phyloP scores from a whole-genome alignment of 2,888 invertebrate genomes.

The Cotesia congregata region DNA sequence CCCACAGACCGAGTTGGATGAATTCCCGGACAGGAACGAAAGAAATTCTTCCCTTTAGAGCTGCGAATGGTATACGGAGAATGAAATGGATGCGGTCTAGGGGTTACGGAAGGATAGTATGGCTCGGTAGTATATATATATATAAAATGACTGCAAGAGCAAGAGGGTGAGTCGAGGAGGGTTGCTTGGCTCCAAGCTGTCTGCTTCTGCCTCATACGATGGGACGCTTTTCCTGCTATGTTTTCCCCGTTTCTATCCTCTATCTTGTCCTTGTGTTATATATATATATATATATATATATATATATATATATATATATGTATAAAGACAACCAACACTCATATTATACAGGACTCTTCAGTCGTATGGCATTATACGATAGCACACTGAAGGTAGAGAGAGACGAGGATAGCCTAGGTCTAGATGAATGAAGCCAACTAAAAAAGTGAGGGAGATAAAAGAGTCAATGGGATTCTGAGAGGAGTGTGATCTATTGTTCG shows the following conservation, averaged over 20 bases:
- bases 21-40: slow-evolving; percentile 15
- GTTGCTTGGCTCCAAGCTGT: slow-evolving; percentile 45
- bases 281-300: not conserved
- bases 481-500: slow-evolving; percentile 12
- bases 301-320: not conserved
- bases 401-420: not conserved
- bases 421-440: slow-evolving; percentile 9
- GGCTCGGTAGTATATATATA: not conserved
- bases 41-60: slow-evolving; percentile 24
- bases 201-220: slow-evolving; percentile 29
- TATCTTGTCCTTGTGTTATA: not conserved
- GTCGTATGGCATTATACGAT: not conserved
- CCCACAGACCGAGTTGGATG: slow-evolving; percentile 36
- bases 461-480: slow-evolving; percentile 21
- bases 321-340: not conserved
- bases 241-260: no score
- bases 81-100: not conserved
- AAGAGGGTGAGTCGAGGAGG: not conserved
- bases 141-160: not conserved
- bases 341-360: not conserved
- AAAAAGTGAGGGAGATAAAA: not conserved
- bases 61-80: slow-evolving; percentile 13
- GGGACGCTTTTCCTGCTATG: slow-evolving; percentile 25
- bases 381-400: not conserved
- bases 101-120: slow-evolving; percentile 6